These are phyloP conservation scores for Myotis daubentonii DNA, from an alignment of 2,797 vertebrate species.

Conservation along the genomic window DNA sequence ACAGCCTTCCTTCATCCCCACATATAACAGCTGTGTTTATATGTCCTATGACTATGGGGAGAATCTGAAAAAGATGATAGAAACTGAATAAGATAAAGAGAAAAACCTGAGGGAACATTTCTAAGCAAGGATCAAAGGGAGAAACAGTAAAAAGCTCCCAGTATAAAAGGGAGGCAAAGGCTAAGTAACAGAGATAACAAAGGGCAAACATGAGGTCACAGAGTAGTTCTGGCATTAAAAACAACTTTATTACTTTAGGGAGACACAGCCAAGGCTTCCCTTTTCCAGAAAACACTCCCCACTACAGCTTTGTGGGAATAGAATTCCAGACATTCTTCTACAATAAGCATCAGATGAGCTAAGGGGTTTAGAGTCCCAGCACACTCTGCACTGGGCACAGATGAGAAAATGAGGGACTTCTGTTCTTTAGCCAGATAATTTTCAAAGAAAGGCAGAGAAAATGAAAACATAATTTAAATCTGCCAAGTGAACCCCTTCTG, in stretches of 20 bases:
- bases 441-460: conserved; percentile 49
- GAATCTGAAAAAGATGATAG: neutral
- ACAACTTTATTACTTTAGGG: neutral
- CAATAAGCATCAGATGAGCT: neutral
- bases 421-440: neutral
- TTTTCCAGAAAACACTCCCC: neutral
- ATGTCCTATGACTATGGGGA: neutral
- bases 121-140: neutral
- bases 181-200: neutral
- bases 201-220: neutral
- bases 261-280: neutral
- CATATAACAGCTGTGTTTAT: neutral
- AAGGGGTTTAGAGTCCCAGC: neutral
- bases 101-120: conserved; percentile 3
- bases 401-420: neutral
- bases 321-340: neutral
- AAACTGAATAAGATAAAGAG: neutral
- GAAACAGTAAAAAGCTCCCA: neutral
- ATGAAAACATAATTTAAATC: neutral
- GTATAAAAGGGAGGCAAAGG: neutral
- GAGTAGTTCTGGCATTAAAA: neutral
- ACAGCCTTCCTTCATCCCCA: neutral
- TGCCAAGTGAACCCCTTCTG: neutral
- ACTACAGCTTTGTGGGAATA: neutral
- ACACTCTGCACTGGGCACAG: neutral